Evolutionary conservation across 2,797 vertebrate genomes (phyloP).

Genomic region (Chelmon rostratus): DNA sequence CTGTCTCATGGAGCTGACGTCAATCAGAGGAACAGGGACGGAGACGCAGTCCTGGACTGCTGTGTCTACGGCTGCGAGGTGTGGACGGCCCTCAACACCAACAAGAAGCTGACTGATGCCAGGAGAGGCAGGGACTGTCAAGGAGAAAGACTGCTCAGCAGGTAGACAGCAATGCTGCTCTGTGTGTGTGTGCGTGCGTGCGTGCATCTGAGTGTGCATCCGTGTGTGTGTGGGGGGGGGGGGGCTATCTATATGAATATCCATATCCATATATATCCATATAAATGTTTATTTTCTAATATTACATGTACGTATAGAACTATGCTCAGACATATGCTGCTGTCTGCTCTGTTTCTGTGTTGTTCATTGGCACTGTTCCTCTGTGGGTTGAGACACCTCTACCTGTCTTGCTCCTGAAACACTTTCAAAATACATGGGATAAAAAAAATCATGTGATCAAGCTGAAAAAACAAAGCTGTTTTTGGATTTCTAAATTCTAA

Average conservation of each 20-base stretch:
- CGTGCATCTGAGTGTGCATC: neutral
- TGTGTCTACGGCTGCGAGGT: constrained; percentile 91
- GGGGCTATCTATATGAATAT: too few relatives aligned
- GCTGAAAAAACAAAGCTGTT: neutral
- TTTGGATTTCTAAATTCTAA: neutral
- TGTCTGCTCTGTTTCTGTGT: neutral
- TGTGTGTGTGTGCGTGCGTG: neutral
- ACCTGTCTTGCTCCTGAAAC: neutral
- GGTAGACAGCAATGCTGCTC: constrained; percentile 74
- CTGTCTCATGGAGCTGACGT: constrained; percentile 94
- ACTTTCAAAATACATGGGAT: neutral
- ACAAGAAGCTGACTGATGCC: constrained; percentile 92
- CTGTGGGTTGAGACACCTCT: neutral
- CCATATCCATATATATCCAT: too few relatives aligned
- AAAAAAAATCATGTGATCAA: neutral
- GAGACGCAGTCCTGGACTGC: constrained; percentile 92
- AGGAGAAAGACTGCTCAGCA: constrained; percentile 89
- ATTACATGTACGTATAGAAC: neutral
- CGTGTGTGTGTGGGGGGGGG: too few relatives aligned
- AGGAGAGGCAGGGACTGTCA: constrained; percentile 84
- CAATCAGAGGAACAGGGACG: constrained; percentile 93
- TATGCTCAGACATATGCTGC: neutral
- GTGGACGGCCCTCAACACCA: constrained; percentile 93
- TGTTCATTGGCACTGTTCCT: constrained; percentile 1
- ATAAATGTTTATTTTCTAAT: constrained; percentile 7